Evolutionary conservation across 2,888 invertebrate genomes (phyloP), one percentile per base, ranked within the genome.

Genomic region (Eledona agricola): DNA sequence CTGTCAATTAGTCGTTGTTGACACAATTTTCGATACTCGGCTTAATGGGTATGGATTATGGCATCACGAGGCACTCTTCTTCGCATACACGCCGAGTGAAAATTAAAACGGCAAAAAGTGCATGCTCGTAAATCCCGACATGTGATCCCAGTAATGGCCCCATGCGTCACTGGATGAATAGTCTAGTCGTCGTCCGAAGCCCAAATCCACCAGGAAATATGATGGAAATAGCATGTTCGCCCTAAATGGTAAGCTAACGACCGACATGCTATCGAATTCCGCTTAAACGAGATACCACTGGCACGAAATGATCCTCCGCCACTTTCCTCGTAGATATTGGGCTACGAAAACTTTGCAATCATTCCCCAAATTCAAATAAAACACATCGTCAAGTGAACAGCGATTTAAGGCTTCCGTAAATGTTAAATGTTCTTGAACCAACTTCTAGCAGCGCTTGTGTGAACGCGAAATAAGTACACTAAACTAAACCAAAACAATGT

Each of bases 161-260:
- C 37, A 37, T 47, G 29, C 37, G 29, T 47, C 37, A 47, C 29
- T 29, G 19, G 37, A 10, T 37, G 29, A 37, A 37, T 37, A 47
- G 29, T 47, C 47, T 37, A 37, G 28, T 47, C 29, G 47, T 47
- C 37, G 29, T 37, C 37, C 37, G 23, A 37, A 31, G 37, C 22
- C 34, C 7, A 45, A 45, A 34, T 45, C 45, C 45, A 17, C 32
- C 49, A 42, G 53, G 53, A 53, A 53, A 53, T 53, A 53, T 53
- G 53, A 53, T 53, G 49, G 53, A 53, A 53, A 53, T 53, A 53
- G 43, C 49, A 49, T 53, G 49, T 53, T 53, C 53, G 25, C 35
- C 35, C 35, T 49, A 53, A 53, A 53, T 49, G 49, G 42, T 40
- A 35, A 26, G 35, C 49, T 53, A 53, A 53, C 53, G 53, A 53